phyloP scores from a whole-genome alignment of 2,113 vertebrate species.

The Bagarius yarrelli region DNA sequence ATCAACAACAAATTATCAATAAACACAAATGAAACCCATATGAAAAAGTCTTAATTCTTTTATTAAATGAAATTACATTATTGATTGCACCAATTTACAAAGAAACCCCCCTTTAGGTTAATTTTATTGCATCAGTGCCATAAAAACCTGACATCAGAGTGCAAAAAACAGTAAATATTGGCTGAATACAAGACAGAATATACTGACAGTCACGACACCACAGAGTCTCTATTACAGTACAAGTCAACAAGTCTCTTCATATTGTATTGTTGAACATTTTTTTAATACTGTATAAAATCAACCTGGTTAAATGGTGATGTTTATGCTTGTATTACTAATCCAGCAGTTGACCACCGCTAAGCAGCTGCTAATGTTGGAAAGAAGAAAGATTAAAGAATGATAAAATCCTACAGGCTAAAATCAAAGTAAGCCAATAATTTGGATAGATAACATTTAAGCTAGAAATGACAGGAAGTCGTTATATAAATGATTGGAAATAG shows the following conservation, averaged over 20 bases:
- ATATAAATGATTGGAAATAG: background rate
- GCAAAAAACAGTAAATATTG: constrained; percentile 33
- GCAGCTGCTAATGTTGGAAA: constrained; percentile 4
- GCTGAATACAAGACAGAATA: constrained; percentile 29
- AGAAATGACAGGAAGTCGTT: constrained; percentile 18
- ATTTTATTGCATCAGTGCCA: background rate
- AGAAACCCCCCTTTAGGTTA: background rate
- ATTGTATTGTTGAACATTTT: background rate
- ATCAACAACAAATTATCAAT: background rate
- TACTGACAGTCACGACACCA: constrained; percentile 16
- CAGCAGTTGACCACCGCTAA: constrained; percentile 7
- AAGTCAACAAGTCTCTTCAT: background rate
- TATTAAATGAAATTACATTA: background rate
- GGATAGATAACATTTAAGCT: constrained; percentile 10
- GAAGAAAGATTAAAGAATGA: background rate
- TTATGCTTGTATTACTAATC: background rate
- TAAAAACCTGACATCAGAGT: constrained; percentile 19
- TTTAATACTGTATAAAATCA: background rate
- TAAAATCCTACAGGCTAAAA: constrained; percentile 1
- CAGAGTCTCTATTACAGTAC: constrained; percentile 27
- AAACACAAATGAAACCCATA: background rate
- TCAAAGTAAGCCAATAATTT: constrained; percentile 15
- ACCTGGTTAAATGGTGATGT: background rate
- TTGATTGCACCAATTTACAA: background rate
- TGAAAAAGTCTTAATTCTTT: background rate